A percentile compares a stretch with the other conserved stretches of the same genome.
phyloP scores from a whole-genome alignment of 1,140 invertebrate genomes.

The Nomia melanderi region DNA sequence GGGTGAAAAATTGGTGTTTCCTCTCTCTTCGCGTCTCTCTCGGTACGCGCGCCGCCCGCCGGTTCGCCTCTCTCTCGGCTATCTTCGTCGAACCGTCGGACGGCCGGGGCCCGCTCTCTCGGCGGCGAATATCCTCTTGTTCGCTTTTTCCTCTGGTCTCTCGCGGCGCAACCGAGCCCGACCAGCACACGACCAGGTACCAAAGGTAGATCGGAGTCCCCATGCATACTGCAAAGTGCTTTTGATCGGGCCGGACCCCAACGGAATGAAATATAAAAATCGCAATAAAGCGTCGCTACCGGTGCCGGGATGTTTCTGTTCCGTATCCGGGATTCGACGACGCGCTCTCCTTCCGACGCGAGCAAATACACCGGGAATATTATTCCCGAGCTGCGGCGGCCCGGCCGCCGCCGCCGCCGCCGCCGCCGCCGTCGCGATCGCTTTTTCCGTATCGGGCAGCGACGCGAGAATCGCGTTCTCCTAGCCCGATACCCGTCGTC shows the following conservation, averaged over 20 bases:
- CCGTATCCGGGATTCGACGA: constrained; percentile 63
- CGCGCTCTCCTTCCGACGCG: constrained; percentile 47
- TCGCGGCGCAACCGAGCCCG: constrained; percentile 39
- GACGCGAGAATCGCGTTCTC: constrained; percentile 17
- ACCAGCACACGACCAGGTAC: constrained; percentile 38
- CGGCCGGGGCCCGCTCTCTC: constrained; percentile 43
- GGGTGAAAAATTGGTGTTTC: constrained; percentile 75
- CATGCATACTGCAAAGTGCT: constrained; percentile 70
- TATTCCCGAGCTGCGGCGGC: constrained; percentile 28
- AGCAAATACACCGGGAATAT: constrained; percentile 47
- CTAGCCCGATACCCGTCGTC: background rate
- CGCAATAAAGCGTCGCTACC: constrained; percentile 68
- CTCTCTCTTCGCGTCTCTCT: constrained; percentile 34
- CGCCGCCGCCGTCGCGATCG: background rate
- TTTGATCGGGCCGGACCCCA: constrained; percentile 68
- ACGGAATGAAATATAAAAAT: constrained; percentile 72
- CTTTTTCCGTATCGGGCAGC: background rate
- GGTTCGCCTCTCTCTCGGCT: constrained; percentile 11
- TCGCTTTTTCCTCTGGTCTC: constrained; percentile 53
- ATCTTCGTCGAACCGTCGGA: constrained; percentile 3
- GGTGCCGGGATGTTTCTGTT: constrained; percentile 64
- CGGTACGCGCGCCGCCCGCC: background rate
- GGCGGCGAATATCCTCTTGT: constrained; percentile 29
- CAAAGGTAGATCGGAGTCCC: constrained; percentile 60
- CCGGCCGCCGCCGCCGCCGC: too few relatives aligned